Conservation (phyloP, 2,113 vertebrate genomes). For the Ibidorhyncha struthersii region DNA sequence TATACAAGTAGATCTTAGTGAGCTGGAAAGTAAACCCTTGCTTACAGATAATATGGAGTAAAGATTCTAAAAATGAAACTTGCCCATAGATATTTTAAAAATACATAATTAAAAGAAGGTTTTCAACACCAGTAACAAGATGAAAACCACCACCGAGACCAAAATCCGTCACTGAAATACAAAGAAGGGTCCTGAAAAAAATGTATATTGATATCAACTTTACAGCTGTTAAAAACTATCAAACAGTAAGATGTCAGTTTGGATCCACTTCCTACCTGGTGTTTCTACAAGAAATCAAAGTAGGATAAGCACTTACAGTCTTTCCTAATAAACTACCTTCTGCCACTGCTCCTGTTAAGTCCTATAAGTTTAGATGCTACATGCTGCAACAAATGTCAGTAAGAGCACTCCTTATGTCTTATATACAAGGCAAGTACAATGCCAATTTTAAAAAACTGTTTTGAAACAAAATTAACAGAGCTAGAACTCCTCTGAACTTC, state of each 20-base stretch:
- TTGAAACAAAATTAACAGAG: not conserved
- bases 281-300: not conserved
- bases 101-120: not conserved
- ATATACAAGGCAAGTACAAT: not conserved
- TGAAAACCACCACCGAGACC: not conserved
- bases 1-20: not conserved
- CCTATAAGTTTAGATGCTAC: not conserved
- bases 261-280: not conserved
- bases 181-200: not conserved
- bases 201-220: not conserved
- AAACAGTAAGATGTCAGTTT: not conserved
- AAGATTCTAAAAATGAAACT: not conserved
- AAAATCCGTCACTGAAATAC: not conserved
- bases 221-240: not conserved
- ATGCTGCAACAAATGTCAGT: not conserved
- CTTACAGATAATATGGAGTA: not conserved
- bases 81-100: not conserved
- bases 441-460: not conserved
- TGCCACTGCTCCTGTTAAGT: not conserved
- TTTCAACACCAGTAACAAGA: not conserved
- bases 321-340: not conserved
- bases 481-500: not conserved
- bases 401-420: not conserved
- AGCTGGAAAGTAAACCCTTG: not conserved
- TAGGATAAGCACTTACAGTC: not conserved